phyloP scores from a whole-genome alignment of 1,140 invertebrate genomes.

The Dolichoris vasculosae region DNA sequence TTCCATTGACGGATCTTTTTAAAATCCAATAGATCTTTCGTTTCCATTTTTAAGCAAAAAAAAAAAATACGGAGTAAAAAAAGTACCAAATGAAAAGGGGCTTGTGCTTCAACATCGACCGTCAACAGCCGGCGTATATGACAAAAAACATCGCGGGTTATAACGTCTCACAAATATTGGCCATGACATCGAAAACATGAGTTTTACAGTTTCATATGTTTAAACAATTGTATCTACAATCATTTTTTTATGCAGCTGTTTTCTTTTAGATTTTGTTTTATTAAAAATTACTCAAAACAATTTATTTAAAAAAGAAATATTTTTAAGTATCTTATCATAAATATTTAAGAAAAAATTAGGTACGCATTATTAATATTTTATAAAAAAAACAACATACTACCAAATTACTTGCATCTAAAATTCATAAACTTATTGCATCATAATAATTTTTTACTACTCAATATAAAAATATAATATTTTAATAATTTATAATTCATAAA shows the following conservation, averaged over 20 bases:
- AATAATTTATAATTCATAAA: too few species aligned
- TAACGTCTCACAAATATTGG: constrained; percentile 29
- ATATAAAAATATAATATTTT: too few species aligned
- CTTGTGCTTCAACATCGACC: constrained; percentile 20
- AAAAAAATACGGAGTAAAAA: constrained; percentile 18
- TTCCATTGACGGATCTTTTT: too few species aligned
- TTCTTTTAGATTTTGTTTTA: background rate
- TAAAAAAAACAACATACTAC: too few species aligned
- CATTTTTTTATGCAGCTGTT: background rate
- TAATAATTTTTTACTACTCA: too few species aligned
- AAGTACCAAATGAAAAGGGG: background rate
- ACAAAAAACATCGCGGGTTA: constrained; percentile 26
- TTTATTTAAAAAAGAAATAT: too few species aligned
- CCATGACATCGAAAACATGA: background rate
- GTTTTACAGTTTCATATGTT: background rate
- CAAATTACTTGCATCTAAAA: too few species aligned
- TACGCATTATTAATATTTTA: too few species aligned
- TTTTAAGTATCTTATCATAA: too few species aligned
- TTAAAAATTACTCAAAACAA: background rate
- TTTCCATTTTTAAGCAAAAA: background rate
- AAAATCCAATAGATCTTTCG: background rate
- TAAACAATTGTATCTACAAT: background rate
- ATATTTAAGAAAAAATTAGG: too few species aligned
- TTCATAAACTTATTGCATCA: too few species aligned
- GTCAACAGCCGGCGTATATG: constrained; percentile 29